Evolutionary conservation across 2,888 invertebrate species (phyloP).

Genomic region (Brachyptera putata): DNA sequence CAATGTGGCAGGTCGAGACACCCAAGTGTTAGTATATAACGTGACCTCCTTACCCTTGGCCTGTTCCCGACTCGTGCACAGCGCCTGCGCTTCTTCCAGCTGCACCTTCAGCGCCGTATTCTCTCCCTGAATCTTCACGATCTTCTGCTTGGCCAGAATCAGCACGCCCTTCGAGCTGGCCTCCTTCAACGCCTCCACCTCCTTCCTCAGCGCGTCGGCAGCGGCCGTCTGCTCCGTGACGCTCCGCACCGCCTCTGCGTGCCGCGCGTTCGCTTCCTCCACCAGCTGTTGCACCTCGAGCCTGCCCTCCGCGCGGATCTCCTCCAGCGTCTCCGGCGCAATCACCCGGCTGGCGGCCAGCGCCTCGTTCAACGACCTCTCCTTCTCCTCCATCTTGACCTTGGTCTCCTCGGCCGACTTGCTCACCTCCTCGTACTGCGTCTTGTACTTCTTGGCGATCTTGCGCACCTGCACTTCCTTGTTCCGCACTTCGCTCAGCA

Average conservation of each 20-base stretch:
- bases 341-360: slow-evolving; percentile 42
- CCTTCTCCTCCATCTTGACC: slow-evolving; percentile 52
- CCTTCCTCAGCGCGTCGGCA: slow-evolving; percentile 61
- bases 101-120: slow-evolving; percentile 38
- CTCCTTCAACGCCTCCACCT: slow-evolving; percentile 60
- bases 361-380: slow-evolving; percentile 42
- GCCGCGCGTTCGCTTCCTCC: slow-evolving; percentile 45
- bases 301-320: slow-evolving; percentile 48
- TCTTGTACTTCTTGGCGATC: slow-evolving; percentile 90
- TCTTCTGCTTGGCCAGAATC: slow-evolving; percentile 69
- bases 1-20: too few species aligned
- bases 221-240: slow-evolving; percentile 47
- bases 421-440: slow-evolving; percentile 71
- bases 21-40: too few species aligned
- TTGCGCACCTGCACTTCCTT: slow-evolving; percentile 65
- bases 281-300: slow-evolving; percentile 45
- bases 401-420: slow-evolving; percentile 63
- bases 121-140: slow-evolving; percentile 64
- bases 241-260: slow-evolving; percentile 48
- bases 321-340: slow-evolving; percentile 45
- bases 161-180: slow-evolving; percentile 62
- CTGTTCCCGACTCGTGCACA: slow-evolving; percentile 15
- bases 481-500: slow-evolving; percentile 61
- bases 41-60: slow-evolving; percentile 34
- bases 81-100: slow-evolving; percentile 50